Evolutionary conservation across 2,113 vertebrate genomes (phyloP).

Genomic region (Podarcis muralis): DNA sequence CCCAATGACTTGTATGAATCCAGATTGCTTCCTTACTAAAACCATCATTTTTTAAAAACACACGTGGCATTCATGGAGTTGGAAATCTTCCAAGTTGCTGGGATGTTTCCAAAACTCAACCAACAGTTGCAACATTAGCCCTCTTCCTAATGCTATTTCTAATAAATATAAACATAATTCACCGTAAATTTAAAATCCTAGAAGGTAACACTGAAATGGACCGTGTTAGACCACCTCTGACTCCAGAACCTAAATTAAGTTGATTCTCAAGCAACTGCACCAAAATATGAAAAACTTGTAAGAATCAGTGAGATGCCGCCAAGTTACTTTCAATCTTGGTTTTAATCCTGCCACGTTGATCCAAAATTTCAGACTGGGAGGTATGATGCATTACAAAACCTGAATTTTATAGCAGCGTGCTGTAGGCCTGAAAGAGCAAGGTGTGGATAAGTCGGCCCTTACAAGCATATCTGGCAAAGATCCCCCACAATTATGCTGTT

Average conservation of each 20-base stretch:
- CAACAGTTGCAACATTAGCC: neutral
- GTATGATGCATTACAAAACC: neutral
- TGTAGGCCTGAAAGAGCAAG: neutral
- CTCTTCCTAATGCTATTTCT: neutral
- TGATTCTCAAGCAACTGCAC: neutral
- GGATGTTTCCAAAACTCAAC: neutral
- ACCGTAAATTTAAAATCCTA: neutral
- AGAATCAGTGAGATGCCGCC: neutral
- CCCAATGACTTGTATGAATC: too few species aligned
- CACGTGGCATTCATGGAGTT: neutral
- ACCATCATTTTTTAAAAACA: neutral
- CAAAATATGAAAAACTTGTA: neutral
- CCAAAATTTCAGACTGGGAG: slow-evolving; percentile 16
- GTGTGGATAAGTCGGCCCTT: neutral
- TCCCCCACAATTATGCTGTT: slow-evolving; percentile 1
- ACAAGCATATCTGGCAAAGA: neutral
- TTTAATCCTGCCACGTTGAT: neutral
- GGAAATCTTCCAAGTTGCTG: neutral
- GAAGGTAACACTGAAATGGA: neutral
- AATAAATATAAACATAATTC: neutral
- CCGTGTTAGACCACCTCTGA: neutral
- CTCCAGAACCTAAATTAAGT: neutral
- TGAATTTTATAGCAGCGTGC: slow-evolving; percentile 10
- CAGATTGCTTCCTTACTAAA: neutral
- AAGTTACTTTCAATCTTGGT: neutral